Base-by-base conservation (phyloP, 64 coral and sea anemone species). In the Astreopora myriophthalma region DNA sequence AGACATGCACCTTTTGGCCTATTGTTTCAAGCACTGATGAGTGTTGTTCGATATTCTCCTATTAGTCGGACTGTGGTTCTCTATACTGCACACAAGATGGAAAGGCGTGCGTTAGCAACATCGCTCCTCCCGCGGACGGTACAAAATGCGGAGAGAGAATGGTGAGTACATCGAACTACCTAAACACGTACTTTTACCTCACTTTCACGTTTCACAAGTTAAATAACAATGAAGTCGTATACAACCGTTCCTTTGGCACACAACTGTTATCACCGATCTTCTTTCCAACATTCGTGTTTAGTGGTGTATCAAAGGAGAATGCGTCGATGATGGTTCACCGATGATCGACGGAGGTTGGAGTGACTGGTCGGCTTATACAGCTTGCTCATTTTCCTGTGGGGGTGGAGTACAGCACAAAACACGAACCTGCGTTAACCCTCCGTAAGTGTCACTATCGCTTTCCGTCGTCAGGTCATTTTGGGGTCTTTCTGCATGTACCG, bases 301-400 rank as follows among this genome's bases (percentile, higher is more conserved):
- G 95, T 96, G 95, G 95, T 96, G 95, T 36, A 94, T 96, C n/a
- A 87, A 93, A 67, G 95, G 95, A 33, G 80, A 86, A 28, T 96
- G 95, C 61, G 95, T 87, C 31, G 95, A 96, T 58, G 95, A 96
- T 79, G 95, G 95, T 14, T 96, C 95, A 9, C 40, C 87, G 6
- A 80, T 94, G 78, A 74, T 90, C 48, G 86, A 96, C 70, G 95
- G 95, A 2, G 87, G 91, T 1, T 96, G 95, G 95, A 71, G 84
- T 71, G 61, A 34, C 1, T 96, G 95, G 95, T 65, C 72, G 19
- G 74, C 17, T 7, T 96, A 88, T 34, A 84, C 71, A 30, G 2
- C 64, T 0, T 96, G 95, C 60, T 90, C 91, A 28, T 85, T 80
- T n/a, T 80, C 95, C 0, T 96, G 95, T 74, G 87, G 87, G 19